Conservation (phyloP, 23 tunicate species). For the Phallusia fumigata region DNA sequence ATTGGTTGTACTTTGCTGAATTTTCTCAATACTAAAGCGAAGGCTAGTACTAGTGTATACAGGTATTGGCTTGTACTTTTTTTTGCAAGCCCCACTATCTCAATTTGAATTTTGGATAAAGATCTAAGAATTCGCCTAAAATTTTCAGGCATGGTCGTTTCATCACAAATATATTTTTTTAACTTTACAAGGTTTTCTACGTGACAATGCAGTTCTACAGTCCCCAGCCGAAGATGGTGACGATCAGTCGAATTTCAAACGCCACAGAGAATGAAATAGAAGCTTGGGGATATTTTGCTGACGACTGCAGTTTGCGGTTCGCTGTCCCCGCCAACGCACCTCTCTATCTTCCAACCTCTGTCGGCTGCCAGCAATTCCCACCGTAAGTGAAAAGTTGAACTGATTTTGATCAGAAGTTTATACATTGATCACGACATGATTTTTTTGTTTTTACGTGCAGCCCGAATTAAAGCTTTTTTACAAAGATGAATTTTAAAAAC, state of each 20-base stretch:
- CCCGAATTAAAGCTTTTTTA: too few relatives aligned
- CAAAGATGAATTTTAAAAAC: too few relatives aligned
- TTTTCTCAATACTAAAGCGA: too few relatives aligned
- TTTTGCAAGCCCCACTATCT: too few relatives aligned
- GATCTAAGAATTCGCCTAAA: too few relatives aligned
- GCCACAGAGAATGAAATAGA: conserved; percentile 39
- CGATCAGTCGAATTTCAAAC: conserved; percentile 64
- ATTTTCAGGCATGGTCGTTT: neutral
- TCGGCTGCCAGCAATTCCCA: conserved; percentile 60
- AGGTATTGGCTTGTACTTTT: too few relatives aligned
- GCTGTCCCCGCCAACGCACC: conserved; percentile 33
- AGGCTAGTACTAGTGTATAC: too few relatives aligned
- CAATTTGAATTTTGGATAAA: too few relatives aligned
- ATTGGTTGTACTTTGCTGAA: too few relatives aligned
- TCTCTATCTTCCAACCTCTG: conserved; percentile 36
- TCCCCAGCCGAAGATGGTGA: conserved; percentile 63
- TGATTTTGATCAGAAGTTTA: neutral
- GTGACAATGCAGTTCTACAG: conserved; percentile 70
- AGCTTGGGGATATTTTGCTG: conserved; percentile 82
- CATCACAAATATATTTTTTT: neutral
- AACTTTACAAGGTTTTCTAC: conserved; percentile 42
- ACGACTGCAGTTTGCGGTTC: conserved; percentile 62
- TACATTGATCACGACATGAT: too few relatives aligned
- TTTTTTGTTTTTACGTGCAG: too few relatives aligned
- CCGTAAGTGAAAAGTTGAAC: conserved; percentile 24